These are phyloP conservation scores for Chelonia mydas DNA, from an alignment of 2,797 vertebrate species.

Conservation along the genomic window DNA sequence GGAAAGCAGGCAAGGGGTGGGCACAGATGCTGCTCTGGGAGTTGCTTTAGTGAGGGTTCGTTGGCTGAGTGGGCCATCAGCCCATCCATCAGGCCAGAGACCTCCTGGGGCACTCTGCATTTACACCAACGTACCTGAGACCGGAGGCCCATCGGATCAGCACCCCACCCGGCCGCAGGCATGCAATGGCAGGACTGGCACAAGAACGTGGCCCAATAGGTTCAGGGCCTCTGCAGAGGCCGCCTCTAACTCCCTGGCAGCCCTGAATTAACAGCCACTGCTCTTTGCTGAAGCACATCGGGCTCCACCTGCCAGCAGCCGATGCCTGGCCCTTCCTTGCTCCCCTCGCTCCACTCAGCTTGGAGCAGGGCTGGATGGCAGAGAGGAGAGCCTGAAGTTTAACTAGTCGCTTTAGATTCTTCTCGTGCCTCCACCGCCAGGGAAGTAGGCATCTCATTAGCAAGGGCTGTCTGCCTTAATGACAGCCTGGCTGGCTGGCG, in stretches of 20 bases:
- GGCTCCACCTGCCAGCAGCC: background rate
- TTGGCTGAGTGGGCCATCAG: background rate
- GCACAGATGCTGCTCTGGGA: background rate
- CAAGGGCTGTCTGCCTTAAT: background rate
- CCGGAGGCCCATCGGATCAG: too few relatives aligned
- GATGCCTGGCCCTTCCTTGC: background rate
- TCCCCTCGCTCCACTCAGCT: background rate
- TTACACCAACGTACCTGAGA: background rate
- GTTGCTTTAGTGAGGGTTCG: background rate
- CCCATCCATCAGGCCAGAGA: background rate
- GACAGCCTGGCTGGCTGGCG: background rate
- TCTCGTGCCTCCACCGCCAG: background rate
- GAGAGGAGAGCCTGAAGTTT: background rate
- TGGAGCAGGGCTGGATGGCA: background rate
- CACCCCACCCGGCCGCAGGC: too few relatives aligned
- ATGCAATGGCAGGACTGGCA: background rate
- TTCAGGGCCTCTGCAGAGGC: background rate
- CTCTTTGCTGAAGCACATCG: background rate
- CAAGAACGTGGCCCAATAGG: background rate
- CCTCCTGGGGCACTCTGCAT: background rate
- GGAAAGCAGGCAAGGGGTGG: background rate
- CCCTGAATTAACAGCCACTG: background rate
- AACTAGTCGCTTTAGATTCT: background rate
- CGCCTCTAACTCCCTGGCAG: background rate
- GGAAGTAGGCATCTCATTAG: background rate